phyloP scores from a whole-genome alignment of 2,888 invertebrate genomes.

The Cephus rjabovi region DNA sequence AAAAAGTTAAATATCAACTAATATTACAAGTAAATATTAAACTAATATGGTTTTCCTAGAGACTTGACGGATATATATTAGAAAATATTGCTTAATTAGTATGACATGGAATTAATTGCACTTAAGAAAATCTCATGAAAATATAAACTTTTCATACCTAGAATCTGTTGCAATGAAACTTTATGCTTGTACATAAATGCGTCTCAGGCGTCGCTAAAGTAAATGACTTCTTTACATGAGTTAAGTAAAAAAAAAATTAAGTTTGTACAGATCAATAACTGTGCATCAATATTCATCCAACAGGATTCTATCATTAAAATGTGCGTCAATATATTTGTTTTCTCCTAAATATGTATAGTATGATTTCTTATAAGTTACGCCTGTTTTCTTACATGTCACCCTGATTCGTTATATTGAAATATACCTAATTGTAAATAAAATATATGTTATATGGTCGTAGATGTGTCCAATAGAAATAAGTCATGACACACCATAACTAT shows the following conservation, averaged over 20 bases:
- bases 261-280: background rate
- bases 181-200: background rate
- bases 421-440: background rate
- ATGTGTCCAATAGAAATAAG: background rate
- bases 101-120: background rate
- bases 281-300: background rate
- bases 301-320: background rate
- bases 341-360: background rate
- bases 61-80: background rate
- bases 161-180: background rate
- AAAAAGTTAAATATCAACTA: background rate
- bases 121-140: background rate
- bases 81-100: background rate
- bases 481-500: background rate
- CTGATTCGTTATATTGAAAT: conserved; percentile 13
- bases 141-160: background rate
- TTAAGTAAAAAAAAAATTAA: background rate
- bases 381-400: conserved; percentile 14
- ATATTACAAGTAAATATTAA: background rate
- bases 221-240: background rate
- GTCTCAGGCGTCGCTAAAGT: background rate
- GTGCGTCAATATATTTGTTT: background rate
- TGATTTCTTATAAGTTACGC: background rate
- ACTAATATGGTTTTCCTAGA: background rate
- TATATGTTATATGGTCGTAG: conserved; percentile 3